Evolutionary conservation across 2,797 vertebrate species (phyloP).

Genomic region (Onychomys torridus): DNA sequence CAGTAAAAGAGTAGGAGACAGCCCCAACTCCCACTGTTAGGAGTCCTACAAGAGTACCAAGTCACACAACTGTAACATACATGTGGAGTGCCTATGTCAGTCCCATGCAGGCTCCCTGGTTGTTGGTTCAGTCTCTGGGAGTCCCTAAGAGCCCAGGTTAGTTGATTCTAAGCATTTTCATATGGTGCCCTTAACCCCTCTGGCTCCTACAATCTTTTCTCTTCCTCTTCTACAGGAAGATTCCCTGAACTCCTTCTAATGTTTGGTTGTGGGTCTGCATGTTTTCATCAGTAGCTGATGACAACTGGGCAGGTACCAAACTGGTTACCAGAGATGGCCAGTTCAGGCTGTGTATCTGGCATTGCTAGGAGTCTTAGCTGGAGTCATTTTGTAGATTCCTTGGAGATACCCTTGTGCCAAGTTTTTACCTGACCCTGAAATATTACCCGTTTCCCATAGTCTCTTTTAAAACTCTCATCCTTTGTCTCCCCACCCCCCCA

Average conservation of each 20-base stretch:
- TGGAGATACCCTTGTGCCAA: too few species aligned
- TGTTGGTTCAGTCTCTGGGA: not conserved
- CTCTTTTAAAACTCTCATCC: too few species aligned
- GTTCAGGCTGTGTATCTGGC: too few species aligned
- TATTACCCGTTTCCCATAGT: too few species aligned
- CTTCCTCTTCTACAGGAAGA: not conserved
- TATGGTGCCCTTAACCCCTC: not conserved
- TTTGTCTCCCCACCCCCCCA: too few species aligned
- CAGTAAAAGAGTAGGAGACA: not conserved
- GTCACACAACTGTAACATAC: too few species aligned
- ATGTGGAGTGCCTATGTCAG: not conserved
- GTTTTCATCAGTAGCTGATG: not conserved
- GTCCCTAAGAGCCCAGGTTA: not conserved
- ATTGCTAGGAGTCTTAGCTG: too few species aligned
- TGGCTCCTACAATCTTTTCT: not conserved
- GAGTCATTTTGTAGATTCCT: too few species aligned
- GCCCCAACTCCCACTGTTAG: not conserved
- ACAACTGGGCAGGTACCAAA: not conserved
- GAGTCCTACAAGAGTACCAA: not conserved
- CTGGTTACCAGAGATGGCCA: too few species aligned
- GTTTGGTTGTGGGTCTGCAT: not conserved
- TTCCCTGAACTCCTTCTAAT: not conserved
- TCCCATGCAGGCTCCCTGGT: not conserved
- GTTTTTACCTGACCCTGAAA: too few species aligned
- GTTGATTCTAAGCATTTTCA: not conserved